Evolutionary conservation across 2,113 vertebrate genomes (phyloP).

Genomic region (Thomomys bottae): DNA sequence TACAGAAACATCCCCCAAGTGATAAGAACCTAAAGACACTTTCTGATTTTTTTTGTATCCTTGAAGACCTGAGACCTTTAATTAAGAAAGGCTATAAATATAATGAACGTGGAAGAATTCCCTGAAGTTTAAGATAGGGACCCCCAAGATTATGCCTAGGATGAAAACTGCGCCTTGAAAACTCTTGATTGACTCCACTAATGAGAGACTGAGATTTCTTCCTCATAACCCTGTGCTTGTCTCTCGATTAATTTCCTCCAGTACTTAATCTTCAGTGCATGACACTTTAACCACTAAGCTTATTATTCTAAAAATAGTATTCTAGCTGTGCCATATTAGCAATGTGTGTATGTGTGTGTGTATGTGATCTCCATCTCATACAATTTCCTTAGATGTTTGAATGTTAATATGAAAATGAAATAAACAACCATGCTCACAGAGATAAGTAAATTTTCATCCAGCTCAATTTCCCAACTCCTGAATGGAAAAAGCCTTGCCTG

Average conservation of each 20-base stretch:
- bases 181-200: constrained; percentile 80
- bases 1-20: constrained; percentile 38
- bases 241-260: constrained; percentile 79
- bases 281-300: constrained; percentile 82
- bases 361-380: constrained; percentile 68
- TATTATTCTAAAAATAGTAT: constrained; percentile 82
- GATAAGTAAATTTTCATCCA: constrained; percentile 59
- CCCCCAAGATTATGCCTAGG: constrained; percentile 74
- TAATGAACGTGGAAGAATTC: constrained; percentile 68
- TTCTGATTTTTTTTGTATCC: constrained; percentile 64
- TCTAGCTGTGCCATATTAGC: constrained; percentile 69
- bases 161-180: constrained; percentile 76
- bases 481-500: constrained; percentile 66
- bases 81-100: constrained; percentile 77
- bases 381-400: constrained; percentile 69
- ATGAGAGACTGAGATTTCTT: constrained; percentile 78
- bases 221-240: constrained; percentile 69
- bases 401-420: constrained; percentile 75
- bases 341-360: constrained; percentile 20
- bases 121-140: constrained; percentile 75
- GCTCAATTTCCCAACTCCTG: constrained; percentile 54
- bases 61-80: constrained; percentile 71
- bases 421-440: constrained; percentile 65
- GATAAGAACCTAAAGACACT: constrained; percentile 60
- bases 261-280: constrained; percentile 81